phyloP scores from a whole-genome alignment of 2,888 invertebrate species.

The Orgyia antiqua region DNA sequence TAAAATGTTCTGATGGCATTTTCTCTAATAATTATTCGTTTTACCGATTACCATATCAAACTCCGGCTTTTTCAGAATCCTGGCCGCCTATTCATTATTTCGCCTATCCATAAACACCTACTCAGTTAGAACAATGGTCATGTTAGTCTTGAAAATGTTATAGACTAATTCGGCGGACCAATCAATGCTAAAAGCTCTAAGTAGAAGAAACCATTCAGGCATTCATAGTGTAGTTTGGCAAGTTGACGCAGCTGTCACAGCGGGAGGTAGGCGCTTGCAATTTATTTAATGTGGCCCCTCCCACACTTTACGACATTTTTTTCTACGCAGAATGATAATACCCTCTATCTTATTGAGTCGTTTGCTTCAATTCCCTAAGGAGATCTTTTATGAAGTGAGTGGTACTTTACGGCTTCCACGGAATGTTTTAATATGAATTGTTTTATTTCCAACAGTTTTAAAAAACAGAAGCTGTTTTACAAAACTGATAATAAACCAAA shows the following conservation, averaged over 20 bases:
- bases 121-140: too few species aligned
- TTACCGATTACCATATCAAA: too few species aligned
- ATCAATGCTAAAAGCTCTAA: slow-evolving; percentile 14
- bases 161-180: slow-evolving; percentile 3
- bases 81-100: too few species aligned
- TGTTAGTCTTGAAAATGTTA: too few species aligned
- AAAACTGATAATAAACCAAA: too few species aligned
- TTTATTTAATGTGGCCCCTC: slow-evolving; percentile 67
- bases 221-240: slow-evolving; percentile 30
- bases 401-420: slow-evolving; percentile 48
- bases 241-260: slow-evolving; percentile 51
- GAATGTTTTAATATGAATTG: slow-evolving; percentile 32
- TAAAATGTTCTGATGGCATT: not conserved
- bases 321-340: slow-evolving; percentile 53
- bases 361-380: slow-evolving; percentile 58
- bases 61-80: too few species aligned
- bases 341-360: slow-evolving; percentile 67
- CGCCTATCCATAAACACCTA: too few species aligned
- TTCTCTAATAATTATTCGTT: too few species aligned
- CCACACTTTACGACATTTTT: slow-evolving; percentile 65
- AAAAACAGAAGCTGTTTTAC: too few species aligned
- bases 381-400: slow-evolving; percentile 68
- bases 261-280: slow-evolving; percentile 56
- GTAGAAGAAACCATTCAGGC: slow-evolving; percentile 12
- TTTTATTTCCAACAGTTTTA: slow-evolving; percentile 19